phyloP scores from a whole-genome alignment of 2,888 invertebrate species.

The Synanthedon tipuliformis region DNA sequence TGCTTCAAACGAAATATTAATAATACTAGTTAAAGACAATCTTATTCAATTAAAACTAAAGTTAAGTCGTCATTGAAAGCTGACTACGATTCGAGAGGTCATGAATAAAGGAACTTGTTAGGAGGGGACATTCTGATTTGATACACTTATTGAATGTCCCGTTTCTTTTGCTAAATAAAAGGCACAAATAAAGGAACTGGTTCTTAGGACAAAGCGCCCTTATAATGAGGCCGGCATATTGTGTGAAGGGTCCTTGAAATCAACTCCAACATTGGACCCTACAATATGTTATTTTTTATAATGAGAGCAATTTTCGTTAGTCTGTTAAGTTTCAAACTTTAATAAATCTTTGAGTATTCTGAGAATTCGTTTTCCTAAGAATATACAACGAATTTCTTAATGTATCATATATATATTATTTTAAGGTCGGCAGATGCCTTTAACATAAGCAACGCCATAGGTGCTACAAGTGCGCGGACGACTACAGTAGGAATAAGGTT shows the following conservation, averaged over 20 bases:
- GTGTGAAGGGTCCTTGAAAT: conserved; percentile 56
- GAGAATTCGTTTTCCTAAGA: no score
- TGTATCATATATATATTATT: no score
- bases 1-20: background rate
- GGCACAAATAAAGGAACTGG: conserved; percentile 55
- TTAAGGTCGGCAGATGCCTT: no score
- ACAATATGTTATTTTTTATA: conserved; percentile 55
- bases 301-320: conserved; percentile 30
- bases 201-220: conserved; percentile 67
- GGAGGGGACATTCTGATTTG: conserved; percentile 60
- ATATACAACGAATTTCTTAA: no score
- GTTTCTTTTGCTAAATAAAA: conserved; percentile 50
- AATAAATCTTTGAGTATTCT: no score
- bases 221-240: conserved; percentile 67
- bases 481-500: no score
- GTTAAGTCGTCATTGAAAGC: conserved; percentile 36
- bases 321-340: background rate
- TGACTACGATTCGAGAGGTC: conserved; percentile 40
- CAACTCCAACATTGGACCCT: conserved; percentile 37
- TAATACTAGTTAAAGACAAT: conserved; percentile 25
- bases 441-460: no score
- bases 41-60: conserved; percentile 50
- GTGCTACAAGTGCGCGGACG: no score
- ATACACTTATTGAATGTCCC: conserved; percentile 62
- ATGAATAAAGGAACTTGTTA: conserved; percentile 47